Evolutionary conservation across 1,140 invertebrate species (phyloP), one percentile per base, ranked within the genome.

Genomic region (Bombus consobrinus): DNA sequence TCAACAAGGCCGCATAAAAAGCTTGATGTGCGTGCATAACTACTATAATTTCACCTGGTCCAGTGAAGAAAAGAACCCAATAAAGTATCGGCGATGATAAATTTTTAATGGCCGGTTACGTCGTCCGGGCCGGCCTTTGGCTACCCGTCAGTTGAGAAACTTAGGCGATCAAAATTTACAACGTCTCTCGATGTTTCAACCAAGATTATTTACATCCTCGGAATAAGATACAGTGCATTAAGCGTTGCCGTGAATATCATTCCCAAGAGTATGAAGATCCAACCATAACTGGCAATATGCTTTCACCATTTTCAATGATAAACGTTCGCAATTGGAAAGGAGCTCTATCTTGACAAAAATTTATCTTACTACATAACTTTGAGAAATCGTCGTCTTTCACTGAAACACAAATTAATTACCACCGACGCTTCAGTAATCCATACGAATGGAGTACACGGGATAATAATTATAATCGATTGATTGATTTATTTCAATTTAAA

Each of bases 81-180:
- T 74, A 57, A 82, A 74, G 32, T 64, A 66, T 75, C 59, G 15
- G 10, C 2, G 81, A 64, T 64, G 71, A 82, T 75, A 74, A 66
- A 82, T 82, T 75, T 82, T 82, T 75, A 82, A 75, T 75, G 22
- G n/a, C 22, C 18, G 69, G 37, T 62, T 73, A 43, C 71, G 47
- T 32, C 5, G 68, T n/a, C 6, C 3, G 15, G 37, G 6, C 12
- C 4, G 3, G 34, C 5, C 39, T 34, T 32, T 32, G 12, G 3
- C 3, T 28, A 22, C 15, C 13, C 9, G 13, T 3, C 22, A 37
- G 37, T 5, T 22, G 6, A 34, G 22, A 12, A 62, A 64, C 13
- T 25, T 22, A n/a, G 34, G 32, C 43, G 43, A 39, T 66, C 18
- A 53, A n/a, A 22, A 77, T 77, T 78, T 78, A 78, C 80, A 9